A percentile compares a stretch with the other conserved stretches of the same genome.
These are phyloP conservation scores for Rhinatrema bivittatum DNA, from an alignment of 2,797 vertebrate species.

Conservation along the genomic window DNA sequence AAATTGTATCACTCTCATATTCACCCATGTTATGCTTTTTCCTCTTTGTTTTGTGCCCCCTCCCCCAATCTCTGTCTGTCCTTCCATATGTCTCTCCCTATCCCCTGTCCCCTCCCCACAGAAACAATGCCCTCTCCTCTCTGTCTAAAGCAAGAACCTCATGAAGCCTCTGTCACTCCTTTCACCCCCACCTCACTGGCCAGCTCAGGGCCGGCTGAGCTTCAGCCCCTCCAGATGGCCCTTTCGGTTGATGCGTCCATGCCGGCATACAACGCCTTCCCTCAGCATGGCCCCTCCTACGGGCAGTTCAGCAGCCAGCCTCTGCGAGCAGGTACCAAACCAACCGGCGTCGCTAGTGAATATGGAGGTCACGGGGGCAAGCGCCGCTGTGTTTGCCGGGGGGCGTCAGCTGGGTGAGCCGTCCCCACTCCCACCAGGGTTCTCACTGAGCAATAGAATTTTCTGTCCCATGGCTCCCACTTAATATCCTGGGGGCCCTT, in stretches of 20 bases:
- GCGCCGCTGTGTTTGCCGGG: conserved; percentile 21
- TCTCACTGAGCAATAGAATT: too few species aligned
- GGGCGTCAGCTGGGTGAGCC: too few species aligned
- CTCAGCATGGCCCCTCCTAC: conserved; percentile 72
- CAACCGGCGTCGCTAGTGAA: conserved; percentile 36
- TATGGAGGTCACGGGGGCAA: conserved; percentile 35
- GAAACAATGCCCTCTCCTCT: conserved; percentile 72
- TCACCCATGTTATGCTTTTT: conserved; percentile 48
- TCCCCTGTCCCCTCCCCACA: conserved; percentile 50
- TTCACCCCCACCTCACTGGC: conserved; percentile 78
- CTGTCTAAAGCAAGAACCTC: conserved; percentile 85
- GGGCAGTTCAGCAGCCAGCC: conserved; percentile 80
- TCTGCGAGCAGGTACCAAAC: conserved; percentile 75
- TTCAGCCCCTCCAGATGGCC: conserved; percentile 80
- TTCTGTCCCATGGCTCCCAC: too few species aligned
- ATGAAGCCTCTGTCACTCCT: conserved; percentile 85
- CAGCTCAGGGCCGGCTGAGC: conserved; percentile 70
- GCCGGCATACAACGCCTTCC: conserved; percentile 77
- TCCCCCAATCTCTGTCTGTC: conserved; percentile 32
- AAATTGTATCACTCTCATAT: too few species aligned
- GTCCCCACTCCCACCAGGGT: too few species aligned
- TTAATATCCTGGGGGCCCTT: too few species aligned
- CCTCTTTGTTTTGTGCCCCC: conserved; percentile 35
- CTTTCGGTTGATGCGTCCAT: conserved; percentile 80
- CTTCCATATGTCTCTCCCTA: conserved; percentile 18